Base-by-base conservation (phyloP, 2,113 vertebrate genomes). In the Coryphaenoides rupestris region DNA sequence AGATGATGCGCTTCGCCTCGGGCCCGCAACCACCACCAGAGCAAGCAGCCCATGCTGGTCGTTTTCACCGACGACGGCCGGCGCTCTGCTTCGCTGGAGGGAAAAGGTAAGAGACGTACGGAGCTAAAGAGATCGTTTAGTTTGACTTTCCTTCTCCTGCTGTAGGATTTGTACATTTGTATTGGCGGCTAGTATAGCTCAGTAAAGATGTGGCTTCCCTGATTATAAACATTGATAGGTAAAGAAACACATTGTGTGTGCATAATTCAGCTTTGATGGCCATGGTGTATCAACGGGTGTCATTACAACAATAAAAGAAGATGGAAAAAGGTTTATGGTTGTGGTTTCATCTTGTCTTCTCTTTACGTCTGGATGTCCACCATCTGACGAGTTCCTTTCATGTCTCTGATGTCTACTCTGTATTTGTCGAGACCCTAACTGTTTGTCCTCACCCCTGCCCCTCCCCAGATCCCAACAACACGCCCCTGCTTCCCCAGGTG, bases 31-130 rank as follows among this genome's bases (percentile, higher is more conserved):
- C 93, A 94, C 68, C 95, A 96, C 0, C 90, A 91, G 63, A 95
- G 93, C 86, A 96, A 94, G 75, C 93, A 92, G 84, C 94, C 95
- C 58, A 95, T 96, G 94, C 57, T 96, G 86, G 92, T 96, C 0
- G 86, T 96, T 5, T 96, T 96, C 82, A 95, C 95, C 0, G 94
- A 96, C 0, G 94, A 96, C 0, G 93, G 92, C 16, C 89, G 93
- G 14, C 87, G 91, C 4, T 84, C 92, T 0, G 60, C 88, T 0
- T 50, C 84, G 17, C 77, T 89, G 1, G 14, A 77, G 19, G 77
- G 49, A 0, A 60, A 74, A 88, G 92, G 95, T 95, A 70, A 53
- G 87, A 66, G 1, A 22, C n/a, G 26, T 3, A 17, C 24, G 10
- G 23, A 61, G 16, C 21, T 61, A 26, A 17, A 16, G 5, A 23